These are phyloP conservation scores for Eulimnadia texana DNA, from an alignment of 1,140 invertebrate species.

Conservation along the genomic window DNA sequence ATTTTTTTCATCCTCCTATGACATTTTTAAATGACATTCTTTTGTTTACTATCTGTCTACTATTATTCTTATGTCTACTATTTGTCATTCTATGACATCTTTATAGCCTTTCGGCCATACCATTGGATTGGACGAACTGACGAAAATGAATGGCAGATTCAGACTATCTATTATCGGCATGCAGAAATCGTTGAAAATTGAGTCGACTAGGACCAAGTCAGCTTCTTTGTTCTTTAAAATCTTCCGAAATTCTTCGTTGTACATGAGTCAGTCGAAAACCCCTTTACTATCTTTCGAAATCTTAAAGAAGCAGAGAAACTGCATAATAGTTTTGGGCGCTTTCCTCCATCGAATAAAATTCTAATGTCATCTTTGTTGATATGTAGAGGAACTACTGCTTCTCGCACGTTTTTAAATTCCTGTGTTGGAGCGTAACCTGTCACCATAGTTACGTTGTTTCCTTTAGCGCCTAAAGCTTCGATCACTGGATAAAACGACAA, in stretches of 20 bases:
- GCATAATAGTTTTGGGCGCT: too few species aligned
- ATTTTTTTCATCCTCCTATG: neutral
- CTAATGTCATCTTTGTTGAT: neutral
- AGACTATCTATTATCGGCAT: neutral
- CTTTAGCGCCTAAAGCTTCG: neutral
- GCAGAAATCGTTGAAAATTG: constrained; percentile 5
- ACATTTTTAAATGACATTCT: too few species aligned
- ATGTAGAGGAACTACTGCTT: neutral
- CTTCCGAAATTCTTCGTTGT: neutral
- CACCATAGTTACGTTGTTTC: neutral
- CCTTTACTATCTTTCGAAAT: neutral
- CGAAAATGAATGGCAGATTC: neutral
- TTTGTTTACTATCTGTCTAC: too few species aligned
- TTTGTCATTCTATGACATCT: too few species aligned
- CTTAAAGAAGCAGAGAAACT: neutral
- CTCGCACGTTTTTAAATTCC: neutral
- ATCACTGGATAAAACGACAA: neutral
- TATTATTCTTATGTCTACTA: too few species aligned
- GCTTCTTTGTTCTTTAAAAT: neutral
- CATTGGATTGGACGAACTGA: neutral
- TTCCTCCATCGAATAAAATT: neutral
- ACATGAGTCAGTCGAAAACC: neutral
- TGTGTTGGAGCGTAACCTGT: neutral
- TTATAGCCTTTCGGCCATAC: too few species aligned
- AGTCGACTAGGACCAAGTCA: neutral